Evolutionary conservation across 1,140 invertebrate genomes (phyloP).

Genomic region (Drosophila erecta): DNA sequence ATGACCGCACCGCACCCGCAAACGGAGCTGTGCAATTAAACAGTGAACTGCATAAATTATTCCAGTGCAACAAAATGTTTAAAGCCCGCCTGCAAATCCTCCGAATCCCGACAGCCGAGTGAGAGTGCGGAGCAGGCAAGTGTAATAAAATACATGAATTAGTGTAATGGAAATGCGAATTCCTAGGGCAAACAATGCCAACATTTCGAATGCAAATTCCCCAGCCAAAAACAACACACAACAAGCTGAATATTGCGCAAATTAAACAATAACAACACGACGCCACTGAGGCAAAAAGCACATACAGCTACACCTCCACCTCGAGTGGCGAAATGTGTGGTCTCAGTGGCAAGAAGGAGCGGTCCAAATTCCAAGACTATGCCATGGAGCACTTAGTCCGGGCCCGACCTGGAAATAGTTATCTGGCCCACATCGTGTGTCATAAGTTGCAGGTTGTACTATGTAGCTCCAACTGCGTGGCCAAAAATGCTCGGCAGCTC

Average conservation of each 20-base stretch:
- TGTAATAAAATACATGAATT: slow-evolving; percentile 63
- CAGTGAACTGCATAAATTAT: slow-evolving; percentile 60
- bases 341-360: slow-evolving; percentile 13
- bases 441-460: slow-evolving; percentile 23
- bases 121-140: slow-evolving; percentile 25
- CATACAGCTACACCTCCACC: not conserved
- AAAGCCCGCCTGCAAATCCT: slow-evolving; percentile 35
- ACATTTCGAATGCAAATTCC: slow-evolving; percentile 54
- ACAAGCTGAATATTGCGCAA: slow-evolving; percentile 41
- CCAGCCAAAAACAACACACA: slow-evolving; percentile 31
- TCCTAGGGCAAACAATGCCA: slow-evolving; percentile 47
- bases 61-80: slow-evolving; percentile 42
- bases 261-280: slow-evolving; percentile 56
- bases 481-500: slow-evolving; percentile 13
- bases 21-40: slow-evolving; percentile 49
- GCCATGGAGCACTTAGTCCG: slow-evolving; percentile 31
- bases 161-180: slow-evolving; percentile 62
- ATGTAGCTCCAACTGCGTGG: not conserved
- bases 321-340: slow-evolving; percentile 21
- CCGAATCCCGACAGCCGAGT: not conserved
- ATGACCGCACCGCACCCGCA: slow-evolving; percentile 33
- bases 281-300: slow-evolving; percentile 9
- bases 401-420: slow-evolving; percentile 24
- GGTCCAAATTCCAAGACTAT: slow-evolving; percentile 45
- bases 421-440: slow-evolving; percentile 30